These are phyloP conservation scores for Mionectes macconnelli DNA, from an alignment of 2,113 vertebrate species.

Conservation along the genomic window DNA sequence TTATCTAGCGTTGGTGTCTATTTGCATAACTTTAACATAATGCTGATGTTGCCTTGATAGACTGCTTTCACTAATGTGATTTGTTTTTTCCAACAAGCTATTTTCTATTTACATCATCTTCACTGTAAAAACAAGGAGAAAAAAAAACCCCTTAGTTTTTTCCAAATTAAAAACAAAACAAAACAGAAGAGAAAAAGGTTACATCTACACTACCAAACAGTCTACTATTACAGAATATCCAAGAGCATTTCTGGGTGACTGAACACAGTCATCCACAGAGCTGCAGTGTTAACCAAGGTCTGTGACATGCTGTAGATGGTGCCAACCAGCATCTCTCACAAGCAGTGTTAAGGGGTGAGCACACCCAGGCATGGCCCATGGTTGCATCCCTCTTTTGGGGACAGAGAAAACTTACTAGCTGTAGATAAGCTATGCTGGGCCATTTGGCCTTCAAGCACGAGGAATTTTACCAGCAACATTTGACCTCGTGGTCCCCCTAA, in stretches of 20 bases:
- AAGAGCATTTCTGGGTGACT: background rate
- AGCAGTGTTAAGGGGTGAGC: background rate
- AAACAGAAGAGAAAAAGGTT: background rate
- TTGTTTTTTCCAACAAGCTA: background rate
- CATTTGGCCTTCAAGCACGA: background rate
- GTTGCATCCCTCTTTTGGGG: background rate
- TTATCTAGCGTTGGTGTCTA: background rate
- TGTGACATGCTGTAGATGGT: fast-evolving
- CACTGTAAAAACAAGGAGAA: background rate
- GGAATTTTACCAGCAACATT: background rate
- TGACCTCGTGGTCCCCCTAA: background rate
- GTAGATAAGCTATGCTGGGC: background rate
- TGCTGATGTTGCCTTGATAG: background rate
- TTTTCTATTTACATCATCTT: background rate
- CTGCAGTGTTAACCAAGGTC: background rate
- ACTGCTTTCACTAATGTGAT: background rate
- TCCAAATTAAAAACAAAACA: background rate
- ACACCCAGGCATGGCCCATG: fast-evolving
- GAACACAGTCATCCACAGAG: background rate
- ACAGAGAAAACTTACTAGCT: background rate
- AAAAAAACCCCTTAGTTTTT: fast-evolving
- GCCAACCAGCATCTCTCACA: fast-evolving
- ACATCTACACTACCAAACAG: background rate
- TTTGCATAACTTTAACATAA: background rate
- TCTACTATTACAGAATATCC: background rate